Evolutionary conservation across 2,797 vertebrate genomes (phyloP).

Genomic region (Alosa sapidissima): DNA sequence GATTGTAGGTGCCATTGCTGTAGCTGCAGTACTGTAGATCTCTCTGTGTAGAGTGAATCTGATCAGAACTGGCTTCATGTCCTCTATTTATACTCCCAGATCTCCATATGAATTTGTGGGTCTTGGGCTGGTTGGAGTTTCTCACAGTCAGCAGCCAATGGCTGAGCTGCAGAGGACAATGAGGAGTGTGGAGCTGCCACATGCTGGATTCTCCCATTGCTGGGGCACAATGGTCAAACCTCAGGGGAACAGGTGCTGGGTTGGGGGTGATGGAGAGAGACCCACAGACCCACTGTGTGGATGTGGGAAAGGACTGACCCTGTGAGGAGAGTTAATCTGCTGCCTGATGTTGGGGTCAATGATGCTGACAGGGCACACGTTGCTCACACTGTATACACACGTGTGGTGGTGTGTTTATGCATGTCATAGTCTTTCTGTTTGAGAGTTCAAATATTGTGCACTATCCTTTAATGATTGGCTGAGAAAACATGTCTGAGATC

Average conservation of each 20-base stretch:
- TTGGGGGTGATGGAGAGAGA: conserved; percentile 39
- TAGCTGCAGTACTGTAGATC: conserved; percentile 62
- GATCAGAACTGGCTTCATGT: conserved; percentile 56
- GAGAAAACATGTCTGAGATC: too few relatives aligned
- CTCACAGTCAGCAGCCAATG: conserved; percentile 89
- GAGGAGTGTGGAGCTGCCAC: conserved; percentile 44
- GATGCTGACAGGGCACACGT: conserved; percentile 52
- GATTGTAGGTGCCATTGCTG: conserved; percentile 74
- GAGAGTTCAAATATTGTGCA: too few relatives aligned
- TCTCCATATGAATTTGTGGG: conserved; percentile 82
- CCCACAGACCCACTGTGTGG: conserved; percentile 31
- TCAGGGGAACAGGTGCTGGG: conserved; percentile 51
- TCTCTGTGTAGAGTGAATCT: conserved; percentile 61
- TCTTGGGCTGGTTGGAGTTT: conserved; percentile 72
- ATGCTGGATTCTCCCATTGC: too few relatives aligned
- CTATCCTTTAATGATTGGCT: too few relatives aligned
- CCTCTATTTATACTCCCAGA: conserved; percentile 77
- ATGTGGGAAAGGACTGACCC: conserved; percentile 41
- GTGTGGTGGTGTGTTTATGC: too few relatives aligned
- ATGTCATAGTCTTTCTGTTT: too few relatives aligned
- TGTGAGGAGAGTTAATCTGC: conserved; percentile 41
- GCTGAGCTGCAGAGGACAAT: conserved; percentile 59
- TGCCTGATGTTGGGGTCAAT: conserved; percentile 55
- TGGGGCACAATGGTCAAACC: too few relatives aligned
- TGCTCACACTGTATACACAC: not conserved